Evolutionary conservation across 2,113 vertebrate species (phyloP), one percentile per base, ranked within the genome.

Genomic region (Ochotona princeps): DNA sequence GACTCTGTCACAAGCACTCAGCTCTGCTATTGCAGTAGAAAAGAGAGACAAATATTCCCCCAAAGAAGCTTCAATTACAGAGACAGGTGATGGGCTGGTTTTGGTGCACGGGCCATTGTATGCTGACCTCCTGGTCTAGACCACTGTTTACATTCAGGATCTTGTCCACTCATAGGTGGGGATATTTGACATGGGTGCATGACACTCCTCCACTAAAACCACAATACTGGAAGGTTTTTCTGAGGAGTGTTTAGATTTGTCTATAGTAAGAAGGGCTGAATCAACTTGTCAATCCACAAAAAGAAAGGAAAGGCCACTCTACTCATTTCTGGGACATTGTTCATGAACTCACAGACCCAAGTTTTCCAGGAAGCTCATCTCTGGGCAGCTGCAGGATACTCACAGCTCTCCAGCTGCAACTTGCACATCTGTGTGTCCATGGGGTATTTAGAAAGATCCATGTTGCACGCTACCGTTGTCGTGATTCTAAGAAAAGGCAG

Each of bases 391-490:
- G 0, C 25, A n/a, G 63, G 83, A 47, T 96, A 98, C 98, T 98
- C 96, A 98, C 98, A 98, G 92, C 98, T 98, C 96, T 98, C 98
- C 57, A 98, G 96, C 86, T 98, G 98, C 90, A 98, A 49, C 84
- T 28, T 97, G 97, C 98, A 98, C 0, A 97, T 98, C 90, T 98
- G 98, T 63, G 97, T 98, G 95, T 98, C 98, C 98, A 98, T 98
- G 61, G 98, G 98, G n/a, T 98, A 98, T 96, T 98, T 98, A 44
- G 98, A 98, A 49, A 98, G 94, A 79, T 98, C 98, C 98, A 98
- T 98, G 96, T 98, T 98, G 91, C 98, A 98, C 7, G 98, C 97
- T 89, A 98, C 97, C 13, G 98, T 98, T 2, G 98, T 98, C 2
- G 98, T 98, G 88, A 98, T 98, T 96, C 98, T 98, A 94, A 57